These are phyloP conservation scores for Gopherus evgoodei DNA, from an alignment of 2,113 vertebrate genomes.

Conservation along the genomic window DNA sequence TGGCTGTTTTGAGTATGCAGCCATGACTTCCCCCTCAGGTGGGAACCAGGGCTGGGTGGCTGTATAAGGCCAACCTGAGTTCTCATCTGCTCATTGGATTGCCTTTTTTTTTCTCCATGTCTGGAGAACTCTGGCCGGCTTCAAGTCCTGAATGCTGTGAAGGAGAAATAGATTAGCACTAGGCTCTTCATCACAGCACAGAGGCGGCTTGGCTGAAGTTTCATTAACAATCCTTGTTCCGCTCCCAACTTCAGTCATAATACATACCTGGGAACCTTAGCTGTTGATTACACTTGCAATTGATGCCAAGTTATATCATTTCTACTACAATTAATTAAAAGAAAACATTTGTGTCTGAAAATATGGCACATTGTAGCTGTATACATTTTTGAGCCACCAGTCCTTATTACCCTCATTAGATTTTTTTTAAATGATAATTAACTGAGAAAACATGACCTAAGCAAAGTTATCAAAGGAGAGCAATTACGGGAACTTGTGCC, in stretches of 20 bases:
- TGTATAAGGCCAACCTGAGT: constrained; percentile 25
- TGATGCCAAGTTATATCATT: constrained; percentile 84
- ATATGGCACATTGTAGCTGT: constrained; percentile 69
- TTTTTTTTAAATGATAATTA: constrained; percentile 81
- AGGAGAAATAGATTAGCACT: constrained; percentile 32
- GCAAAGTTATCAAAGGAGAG: constrained; percentile 78
- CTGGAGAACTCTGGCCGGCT: background rate
- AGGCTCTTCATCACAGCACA: constrained; percentile 36
- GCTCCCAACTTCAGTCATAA: constrained; percentile 75
- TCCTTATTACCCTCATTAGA: constrained; percentile 65
- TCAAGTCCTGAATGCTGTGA: constrained; percentile 22
- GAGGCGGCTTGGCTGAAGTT: constrained; percentile 51
- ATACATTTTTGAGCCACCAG: constrained; percentile 66
- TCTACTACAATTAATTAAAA: constrained; percentile 86
- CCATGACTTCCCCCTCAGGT: background rate
- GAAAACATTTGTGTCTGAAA: constrained; percentile 88
- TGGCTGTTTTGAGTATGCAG: background rate
- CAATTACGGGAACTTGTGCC: constrained; percentile 76
- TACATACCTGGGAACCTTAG: constrained; percentile 76
- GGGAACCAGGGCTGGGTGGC: background rate
- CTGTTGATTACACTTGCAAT: constrained; percentile 82
- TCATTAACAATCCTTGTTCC: constrained; percentile 59
- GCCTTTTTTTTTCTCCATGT: constrained; percentile 16
- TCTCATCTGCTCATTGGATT: background rate
- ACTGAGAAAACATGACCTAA: constrained; percentile 79